Conservation (phyloP, 2,888 invertebrate genomes). For the Rhyacophila evoluta region DNA sequence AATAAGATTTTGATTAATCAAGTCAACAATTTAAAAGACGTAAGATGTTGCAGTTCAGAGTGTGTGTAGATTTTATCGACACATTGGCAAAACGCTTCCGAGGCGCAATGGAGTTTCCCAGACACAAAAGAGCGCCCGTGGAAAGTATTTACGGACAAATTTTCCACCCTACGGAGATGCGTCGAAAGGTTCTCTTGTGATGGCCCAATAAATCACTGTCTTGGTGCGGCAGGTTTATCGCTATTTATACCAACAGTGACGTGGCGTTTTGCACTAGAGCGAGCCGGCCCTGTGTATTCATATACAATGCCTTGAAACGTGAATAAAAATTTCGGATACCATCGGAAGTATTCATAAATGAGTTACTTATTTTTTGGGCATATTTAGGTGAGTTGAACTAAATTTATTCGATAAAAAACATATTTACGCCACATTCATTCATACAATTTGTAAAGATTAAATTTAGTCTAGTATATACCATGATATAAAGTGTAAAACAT, state of each 20-base stretch:
- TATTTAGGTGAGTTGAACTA: too few species aligned
- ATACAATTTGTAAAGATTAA: too few species aligned
- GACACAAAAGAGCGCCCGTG: slow-evolving; percentile 39
- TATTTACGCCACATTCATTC: too few species aligned
- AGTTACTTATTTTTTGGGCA: neutral
- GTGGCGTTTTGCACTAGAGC: neutral
- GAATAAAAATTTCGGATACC: neutral
- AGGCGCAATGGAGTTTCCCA: slow-evolving; percentile 46
- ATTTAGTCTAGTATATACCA: too few species aligned
- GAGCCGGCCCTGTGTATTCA: neutral
- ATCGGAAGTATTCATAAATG: neutral
- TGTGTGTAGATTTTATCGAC: too few species aligned
- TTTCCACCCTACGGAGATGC: slow-evolving; percentile 43
- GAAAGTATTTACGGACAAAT: slow-evolving; percentile 51
- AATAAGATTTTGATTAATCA: too few species aligned
- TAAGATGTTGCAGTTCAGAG: too few species aligned
- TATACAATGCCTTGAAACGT: neutral
- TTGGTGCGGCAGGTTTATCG: slow-evolving; percentile 45
- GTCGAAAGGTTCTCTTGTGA: slow-evolving; percentile 48
- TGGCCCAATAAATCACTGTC: slow-evolving; percentile 53
- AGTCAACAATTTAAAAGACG: too few species aligned
- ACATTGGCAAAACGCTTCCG: slow-evolving; percentile 8
- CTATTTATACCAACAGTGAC: slow-evolving; percentile 13
- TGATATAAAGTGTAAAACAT: too few species aligned
- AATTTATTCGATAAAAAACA: neutral